These are phyloP conservation scores for Syndactyla subalaris DNA, from an alignment of 2,797 vertebrate species.

Conservation along the genomic window DNA sequence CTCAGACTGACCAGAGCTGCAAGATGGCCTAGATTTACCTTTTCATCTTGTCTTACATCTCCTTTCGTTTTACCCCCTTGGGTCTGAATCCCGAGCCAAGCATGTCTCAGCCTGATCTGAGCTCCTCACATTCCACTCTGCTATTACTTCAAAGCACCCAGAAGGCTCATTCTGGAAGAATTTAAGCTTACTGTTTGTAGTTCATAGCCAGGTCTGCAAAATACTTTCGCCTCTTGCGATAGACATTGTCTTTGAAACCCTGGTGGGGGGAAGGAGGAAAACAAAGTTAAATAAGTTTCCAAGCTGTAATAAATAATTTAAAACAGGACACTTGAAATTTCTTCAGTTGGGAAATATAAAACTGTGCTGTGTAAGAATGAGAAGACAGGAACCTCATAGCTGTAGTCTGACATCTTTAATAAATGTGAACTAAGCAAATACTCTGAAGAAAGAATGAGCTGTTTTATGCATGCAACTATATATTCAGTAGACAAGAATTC, in stretches of 20 bases:
- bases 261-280: conserved; percentile 41
- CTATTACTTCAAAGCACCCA: not conserved
- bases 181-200: conserved; percentile 88
- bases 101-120: not conserved
- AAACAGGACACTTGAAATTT: not conserved
- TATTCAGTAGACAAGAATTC: not conserved
- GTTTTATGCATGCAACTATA: not conserved
- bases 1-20: not conserved
- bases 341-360: not conserved
- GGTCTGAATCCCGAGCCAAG: not conserved
- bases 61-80: not conserved
- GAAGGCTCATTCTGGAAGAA: not conserved
- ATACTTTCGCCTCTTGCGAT: conserved; percentile 91
- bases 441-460: not conserved
- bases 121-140: not conserved
- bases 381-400: not conserved
- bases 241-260: conserved; percentile 98
- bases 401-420: not conserved
- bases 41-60: not conserved
- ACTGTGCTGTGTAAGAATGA: not conserved
- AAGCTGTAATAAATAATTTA: not conserved
- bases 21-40: not conserved
- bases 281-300: not conserved
- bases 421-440: not conserved
- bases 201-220: conserved; percentile 93